These are phyloP conservation scores for Eledona agricola DNA, from an alignment of 2,888 invertebrate genomes.

Conservation along the genomic window DNA sequence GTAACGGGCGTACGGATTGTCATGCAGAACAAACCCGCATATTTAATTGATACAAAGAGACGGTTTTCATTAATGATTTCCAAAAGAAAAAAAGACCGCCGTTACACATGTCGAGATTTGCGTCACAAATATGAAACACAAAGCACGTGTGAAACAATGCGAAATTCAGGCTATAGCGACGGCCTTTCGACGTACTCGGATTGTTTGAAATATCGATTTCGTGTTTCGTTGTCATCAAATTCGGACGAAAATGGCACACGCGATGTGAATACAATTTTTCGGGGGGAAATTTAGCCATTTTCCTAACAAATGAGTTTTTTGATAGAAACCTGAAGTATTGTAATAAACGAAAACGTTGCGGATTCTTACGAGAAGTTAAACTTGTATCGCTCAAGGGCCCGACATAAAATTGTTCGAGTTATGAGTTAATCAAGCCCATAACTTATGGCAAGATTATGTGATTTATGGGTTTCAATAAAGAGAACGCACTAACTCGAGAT, in stretches of 20 bases:
- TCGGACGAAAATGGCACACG: conserved; percentile 19
- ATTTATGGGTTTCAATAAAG: conserved; percentile 23
- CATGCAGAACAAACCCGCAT: too few relatives aligned
- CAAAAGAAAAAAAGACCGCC: conserved; percentile 5
- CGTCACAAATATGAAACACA: conserved; percentile 15
- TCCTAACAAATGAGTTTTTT: conserved; percentile 11
- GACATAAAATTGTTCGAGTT: conserved; percentile 8
- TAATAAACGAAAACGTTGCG: too few relatives aligned
- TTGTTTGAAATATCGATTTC: conserved; percentile 21
- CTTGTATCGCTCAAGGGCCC: too few relatives aligned
- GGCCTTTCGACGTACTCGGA: conserved; percentile 6
- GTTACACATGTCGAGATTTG: conserved; percentile 12
- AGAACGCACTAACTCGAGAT: conserved; percentile 11
- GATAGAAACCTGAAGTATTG: conserved; percentile 3
- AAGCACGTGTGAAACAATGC: conserved; percentile 20
- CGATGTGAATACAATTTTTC: conserved; percentile 18
- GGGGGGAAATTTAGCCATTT: conserved; percentile 7
- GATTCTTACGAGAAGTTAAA: too few relatives aligned
- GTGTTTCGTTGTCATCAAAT: conserved; percentile 11
- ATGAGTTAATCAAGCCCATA: conserved; percentile 16
- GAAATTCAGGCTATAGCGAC: conserved; percentile 8
- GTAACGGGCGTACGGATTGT: too few relatives aligned
- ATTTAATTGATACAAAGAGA: too few relatives aligned
- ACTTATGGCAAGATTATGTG: conserved; percentile 9
- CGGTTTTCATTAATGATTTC: conserved; percentile 13